Evolutionary conservation across 2,888 invertebrate species (phyloP), one percentile per base, ranked within the genome.

Genomic region (Scaptomyza cyrtandrae): DNA sequence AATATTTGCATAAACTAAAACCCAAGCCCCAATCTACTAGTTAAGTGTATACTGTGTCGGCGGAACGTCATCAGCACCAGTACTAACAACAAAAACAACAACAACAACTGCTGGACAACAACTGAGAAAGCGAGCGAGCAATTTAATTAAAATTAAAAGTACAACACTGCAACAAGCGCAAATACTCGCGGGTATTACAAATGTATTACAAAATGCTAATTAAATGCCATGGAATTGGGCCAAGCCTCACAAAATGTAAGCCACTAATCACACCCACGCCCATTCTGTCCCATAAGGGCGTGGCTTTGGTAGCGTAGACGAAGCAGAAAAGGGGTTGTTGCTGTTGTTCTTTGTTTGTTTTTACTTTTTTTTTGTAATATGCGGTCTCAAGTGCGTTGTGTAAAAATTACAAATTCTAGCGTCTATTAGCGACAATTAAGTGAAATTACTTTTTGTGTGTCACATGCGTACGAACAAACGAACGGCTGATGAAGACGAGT

Each of bases 171-270:
- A 68, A 45, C 48, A 68, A 29, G 48, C 53, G 10, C 33, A 84
- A 76, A 84, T 86, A 70, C 82, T 64, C 87, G 75, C 53, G 82
- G 72, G 87, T 53, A 85, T 81, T 77, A 66, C 85, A 62, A 87
- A 79, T 86, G 82, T 84, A 81, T 78, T 86, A 86, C 82, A 84
- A 82, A 86, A 84, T 86, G 83, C 85, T 83, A 83, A 83, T 83
- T 87, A 87, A 83, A 85, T 83, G 75, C 57, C 67, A 66, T 75
- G 68, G 61, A 83, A 86, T 68, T 83, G 85, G 82, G 83, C 71
- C 83, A 83, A 83, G 80, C 82, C 86, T 80, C 49, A 56, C 64
- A 62, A 78, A 78, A 73, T 75, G 76, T 69, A 52, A 71, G 78
- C 73, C 59, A 64, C 85, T 83, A 83, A 83, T 81, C 87, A 70